phyloP scores from a whole-genome alignment of 2,797 vertebrate genomes.

The Lerista edwardsae region DNA sequence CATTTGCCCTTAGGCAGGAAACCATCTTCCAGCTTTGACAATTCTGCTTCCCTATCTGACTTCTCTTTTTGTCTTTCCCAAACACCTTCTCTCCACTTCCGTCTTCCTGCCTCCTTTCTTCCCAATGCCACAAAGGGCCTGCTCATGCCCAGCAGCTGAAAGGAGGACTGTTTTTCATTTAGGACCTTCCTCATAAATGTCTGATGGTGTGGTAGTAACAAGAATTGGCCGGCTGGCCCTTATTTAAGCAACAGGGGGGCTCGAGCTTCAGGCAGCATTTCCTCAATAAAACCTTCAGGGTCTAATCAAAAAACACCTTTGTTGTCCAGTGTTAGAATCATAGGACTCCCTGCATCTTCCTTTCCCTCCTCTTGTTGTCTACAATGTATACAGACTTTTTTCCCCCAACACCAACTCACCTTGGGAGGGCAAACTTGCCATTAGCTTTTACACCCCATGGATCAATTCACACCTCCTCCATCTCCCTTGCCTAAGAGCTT shows the following conservation, averaged over 20 bases:
- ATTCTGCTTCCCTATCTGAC: neutral
- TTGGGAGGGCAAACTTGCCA: slow-evolving; percentile 15
- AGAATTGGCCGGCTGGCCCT: slow-evolving; percentile 62
- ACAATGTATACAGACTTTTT: neutral
- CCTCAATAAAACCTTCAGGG: slow-evolving; percentile 77
- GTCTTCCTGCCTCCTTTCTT: slow-evolving; percentile 5
- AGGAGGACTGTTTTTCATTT: slow-evolving; percentile 69
- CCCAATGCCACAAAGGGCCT: neutral
- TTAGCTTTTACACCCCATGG: slow-evolving; percentile 60
- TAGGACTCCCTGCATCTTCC: neutral
- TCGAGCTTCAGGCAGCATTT: slow-evolving; percentile 66
- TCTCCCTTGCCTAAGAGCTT: slow-evolving; percentile 60
- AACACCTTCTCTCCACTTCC: slow-evolving; percentile 1
- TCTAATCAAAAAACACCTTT: slow-evolving; percentile 73
- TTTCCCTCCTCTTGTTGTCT: neutral
- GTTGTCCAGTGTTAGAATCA: neutral
- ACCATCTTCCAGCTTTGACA: neutral
- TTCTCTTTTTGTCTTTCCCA: neutral
- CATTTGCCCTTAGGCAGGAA: neutral
- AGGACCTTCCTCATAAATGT: slow-evolving; percentile 74
- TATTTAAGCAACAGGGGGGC: slow-evolving; percentile 74
- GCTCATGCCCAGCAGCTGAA: slow-evolving; percentile 18
- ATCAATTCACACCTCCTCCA: slow-evolving; percentile 61
- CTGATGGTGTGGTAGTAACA: slow-evolving; percentile 59
- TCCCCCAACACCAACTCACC: accelerated